Conservation (phyloP, 2,888 invertebrate species). For the Odontothrips loti region DNA sequence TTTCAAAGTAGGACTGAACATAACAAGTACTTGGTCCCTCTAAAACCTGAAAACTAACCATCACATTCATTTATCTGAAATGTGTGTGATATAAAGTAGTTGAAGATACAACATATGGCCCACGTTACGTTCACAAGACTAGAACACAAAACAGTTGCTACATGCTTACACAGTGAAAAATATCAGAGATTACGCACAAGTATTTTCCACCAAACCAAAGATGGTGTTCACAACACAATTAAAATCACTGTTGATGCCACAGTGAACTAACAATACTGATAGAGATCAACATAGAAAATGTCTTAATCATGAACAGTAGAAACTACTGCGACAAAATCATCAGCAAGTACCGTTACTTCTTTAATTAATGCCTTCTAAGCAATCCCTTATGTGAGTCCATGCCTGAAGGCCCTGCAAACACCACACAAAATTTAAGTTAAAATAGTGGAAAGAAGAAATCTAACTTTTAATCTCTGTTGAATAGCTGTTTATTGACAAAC, state of each 20-base stretch:
- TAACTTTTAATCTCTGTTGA: background rate
- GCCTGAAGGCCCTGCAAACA: constrained; percentile 64
- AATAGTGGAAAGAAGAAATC: constrained; percentile 18
- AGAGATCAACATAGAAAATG: background rate
- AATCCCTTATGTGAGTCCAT: constrained; percentile 71
- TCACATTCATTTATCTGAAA: too few species aligned
- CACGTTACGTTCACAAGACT: too few species aligned
- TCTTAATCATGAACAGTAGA: background rate
- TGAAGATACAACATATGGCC: too few species aligned
- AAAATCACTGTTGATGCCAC: background rate
- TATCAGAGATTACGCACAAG: too few species aligned
- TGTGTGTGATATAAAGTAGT: too few species aligned
- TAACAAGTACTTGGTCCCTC: too few species aligned
- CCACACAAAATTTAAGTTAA: constrained; percentile 36
- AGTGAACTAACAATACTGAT: background rate
- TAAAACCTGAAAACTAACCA: too few species aligned
- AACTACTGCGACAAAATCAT: background rate
- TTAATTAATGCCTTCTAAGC: constrained; percentile 60
- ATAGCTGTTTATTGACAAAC: constrained; percentile 49
- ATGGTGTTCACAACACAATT: too few species aligned
- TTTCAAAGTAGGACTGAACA: too few species aligned
- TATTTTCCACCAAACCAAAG: too few species aligned
- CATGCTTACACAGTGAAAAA: too few species aligned
- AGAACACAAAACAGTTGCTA: too few species aligned
- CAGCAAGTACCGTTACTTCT: background rate